phyloP scores from a whole-genome alignment of 2,113 vertebrate species.

The Lophius piscatorius region DNA sequence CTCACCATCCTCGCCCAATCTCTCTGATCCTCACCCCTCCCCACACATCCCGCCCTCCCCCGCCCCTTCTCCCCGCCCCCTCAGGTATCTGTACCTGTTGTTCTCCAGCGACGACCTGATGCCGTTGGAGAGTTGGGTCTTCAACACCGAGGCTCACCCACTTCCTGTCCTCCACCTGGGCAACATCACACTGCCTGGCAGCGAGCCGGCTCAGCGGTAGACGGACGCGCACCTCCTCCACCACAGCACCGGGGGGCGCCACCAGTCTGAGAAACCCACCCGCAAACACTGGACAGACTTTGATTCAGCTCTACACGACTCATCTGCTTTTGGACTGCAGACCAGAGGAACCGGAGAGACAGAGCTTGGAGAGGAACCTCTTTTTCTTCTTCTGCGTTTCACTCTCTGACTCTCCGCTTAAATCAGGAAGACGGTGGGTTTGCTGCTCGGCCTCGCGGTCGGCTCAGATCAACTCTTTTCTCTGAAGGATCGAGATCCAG shows the following conservation, averaged over 20 bases:
- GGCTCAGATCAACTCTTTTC: slow-evolving; percentile 41
- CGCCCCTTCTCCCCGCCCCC: slow-evolving; percentile 7
- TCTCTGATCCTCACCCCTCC: not conserved
- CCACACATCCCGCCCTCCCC: slow-evolving; percentile 3
- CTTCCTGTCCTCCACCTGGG: slow-evolving; percentile 93
- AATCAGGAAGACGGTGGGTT: slow-evolving; percentile 39
- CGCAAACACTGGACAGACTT: slow-evolving; percentile 57
- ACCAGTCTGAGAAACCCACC: slow-evolving; percentile 1
- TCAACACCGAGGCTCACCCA: slow-evolving; percentile 97
- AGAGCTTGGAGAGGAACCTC: not conserved
- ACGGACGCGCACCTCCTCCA: slow-evolving; percentile 45
- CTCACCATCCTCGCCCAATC: not conserved
- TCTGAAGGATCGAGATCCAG: slow-evolving; percentile 43
- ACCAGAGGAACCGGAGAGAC: slow-evolving; percentile 14
- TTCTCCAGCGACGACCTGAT: slow-evolving; percentile 97
- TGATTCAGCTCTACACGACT: slow-evolving; percentile 38
- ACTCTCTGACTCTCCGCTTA: slow-evolving; percentile 28
- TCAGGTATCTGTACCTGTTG: slow-evolving; percentile 95
- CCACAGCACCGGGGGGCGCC: slow-evolving; percentile 31
- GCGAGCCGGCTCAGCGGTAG: slow-evolving; percentile 86
- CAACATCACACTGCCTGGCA: slow-evolving; percentile 94
- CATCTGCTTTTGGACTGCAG: slow-evolving; percentile 39
- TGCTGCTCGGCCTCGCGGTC: slow-evolving; percentile 47
- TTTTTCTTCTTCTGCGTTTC: slow-evolving; percentile 30
- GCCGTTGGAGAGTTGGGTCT: slow-evolving; percentile 97